phyloP scores from a whole-genome alignment of 2,888 invertebrate species.

The Dynastes tityus region DNA sequence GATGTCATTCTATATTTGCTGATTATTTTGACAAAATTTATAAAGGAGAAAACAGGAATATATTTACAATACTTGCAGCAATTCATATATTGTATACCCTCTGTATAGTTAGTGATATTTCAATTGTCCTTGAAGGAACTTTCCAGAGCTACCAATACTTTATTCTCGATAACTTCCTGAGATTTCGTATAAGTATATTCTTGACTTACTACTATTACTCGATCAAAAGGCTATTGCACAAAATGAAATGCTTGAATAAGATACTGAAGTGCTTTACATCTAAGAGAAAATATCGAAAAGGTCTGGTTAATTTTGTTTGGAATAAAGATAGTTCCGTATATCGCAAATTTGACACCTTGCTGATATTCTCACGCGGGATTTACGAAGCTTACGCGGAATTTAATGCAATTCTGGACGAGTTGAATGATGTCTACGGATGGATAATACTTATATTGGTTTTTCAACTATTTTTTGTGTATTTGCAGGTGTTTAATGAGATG shows the following conservation, averaged over 20 bases:
- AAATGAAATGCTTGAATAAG: background rate
- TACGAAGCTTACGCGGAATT: slow-evolving; percentile 14
- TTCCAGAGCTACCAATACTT: background rate
- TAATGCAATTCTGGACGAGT: background rate
- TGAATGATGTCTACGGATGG: slow-evolving; percentile 7
- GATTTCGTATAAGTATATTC: background rate
- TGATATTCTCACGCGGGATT: background rate
- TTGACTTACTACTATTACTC: background rate
- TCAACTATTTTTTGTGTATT: background rate
- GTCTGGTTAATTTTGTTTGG: background rate
- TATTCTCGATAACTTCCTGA: slow-evolving; percentile 7
- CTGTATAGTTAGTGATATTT: background rate
- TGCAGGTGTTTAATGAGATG: background rate
- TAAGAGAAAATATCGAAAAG: background rate
- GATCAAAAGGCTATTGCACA: background rate
- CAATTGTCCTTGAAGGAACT: background rate
- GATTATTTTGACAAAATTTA: background rate
- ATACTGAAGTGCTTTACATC: background rate
- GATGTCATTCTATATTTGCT: background rate
- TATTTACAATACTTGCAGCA: background rate
- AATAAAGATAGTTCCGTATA: background rate
- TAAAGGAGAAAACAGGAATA: background rate
- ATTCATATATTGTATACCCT: background rate
- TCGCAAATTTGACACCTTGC: background rate
- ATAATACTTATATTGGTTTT: background rate